Conservation (phyloP, 2,797 vertebrate genomes). For the Parauchenoglanis punctatus region DNA sequence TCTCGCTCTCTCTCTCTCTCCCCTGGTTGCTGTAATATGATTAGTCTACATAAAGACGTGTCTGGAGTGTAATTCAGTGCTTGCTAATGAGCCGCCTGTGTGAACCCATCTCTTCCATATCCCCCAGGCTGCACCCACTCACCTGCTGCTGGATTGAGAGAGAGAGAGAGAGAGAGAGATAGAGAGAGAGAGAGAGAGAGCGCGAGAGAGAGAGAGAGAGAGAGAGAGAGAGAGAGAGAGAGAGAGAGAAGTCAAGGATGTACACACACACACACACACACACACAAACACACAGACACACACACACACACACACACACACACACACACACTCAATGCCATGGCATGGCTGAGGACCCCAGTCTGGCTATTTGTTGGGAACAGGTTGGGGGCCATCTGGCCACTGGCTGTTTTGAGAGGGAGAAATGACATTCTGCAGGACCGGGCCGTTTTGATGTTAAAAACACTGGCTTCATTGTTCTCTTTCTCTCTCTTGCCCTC, state of each 20-base stretch:
- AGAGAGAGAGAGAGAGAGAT: conserved; percentile 22
- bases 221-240: background rate
- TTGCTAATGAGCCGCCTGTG: conserved; percentile 85
- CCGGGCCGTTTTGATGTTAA: conserved; percentile 40
- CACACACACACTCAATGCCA: background rate
- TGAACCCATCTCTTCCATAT: conserved; percentile 72
- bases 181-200: conserved; percentile 14
- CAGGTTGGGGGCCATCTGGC: conserved; percentile 60
- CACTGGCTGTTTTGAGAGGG: conserved; percentile 48
- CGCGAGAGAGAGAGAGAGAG: background rate
- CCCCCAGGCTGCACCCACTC: conserved; percentile 71
- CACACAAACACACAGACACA: conserved; percentile 20
- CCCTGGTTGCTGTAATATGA: conserved; percentile 77
- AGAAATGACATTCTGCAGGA: conserved; percentile 47
- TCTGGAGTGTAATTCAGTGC: conserved; percentile 87
- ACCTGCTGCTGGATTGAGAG: conserved; percentile 65
- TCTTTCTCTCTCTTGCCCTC: conserved; percentile 8
- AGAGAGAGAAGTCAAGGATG: conserved; percentile 5
- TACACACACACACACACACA: background rate
- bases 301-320: background rate
- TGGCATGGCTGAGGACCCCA: conserved; percentile 23
- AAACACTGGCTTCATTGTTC: conserved; percentile 53
- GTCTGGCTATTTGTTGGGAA: conserved; percentile 49
- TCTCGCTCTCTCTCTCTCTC: conserved; percentile 65
- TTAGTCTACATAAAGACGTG: conserved; percentile 87